Conservation (phyloP, 1,140 invertebrate species). For the Cotesia typhae region DNA sequence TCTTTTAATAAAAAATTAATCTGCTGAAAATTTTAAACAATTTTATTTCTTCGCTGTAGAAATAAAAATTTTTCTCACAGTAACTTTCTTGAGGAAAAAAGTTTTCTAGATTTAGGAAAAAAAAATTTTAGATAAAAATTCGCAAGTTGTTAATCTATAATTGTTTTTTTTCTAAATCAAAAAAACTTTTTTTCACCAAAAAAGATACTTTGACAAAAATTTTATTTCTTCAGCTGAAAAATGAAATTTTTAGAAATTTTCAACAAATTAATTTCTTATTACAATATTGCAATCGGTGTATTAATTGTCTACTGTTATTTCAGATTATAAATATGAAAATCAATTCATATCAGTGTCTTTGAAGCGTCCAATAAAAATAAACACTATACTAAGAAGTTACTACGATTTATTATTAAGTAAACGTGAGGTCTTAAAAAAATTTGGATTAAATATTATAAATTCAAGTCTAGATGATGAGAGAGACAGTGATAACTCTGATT, state of each 20-base stretch:
- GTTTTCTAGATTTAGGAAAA: too few species aligned
- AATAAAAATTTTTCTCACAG: too few species aligned
- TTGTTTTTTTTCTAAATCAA: not conserved
- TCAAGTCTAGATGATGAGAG: not conserved
- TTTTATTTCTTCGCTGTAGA: too few species aligned
- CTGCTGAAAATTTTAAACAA: too few species aligned
- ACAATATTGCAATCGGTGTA: not conserved
- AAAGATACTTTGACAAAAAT: too few species aligned
- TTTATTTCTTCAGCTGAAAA: too few species aligned
- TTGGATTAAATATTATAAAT: constrained; percentile 50
- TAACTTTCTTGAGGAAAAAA: too few species aligned
- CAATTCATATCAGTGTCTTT: constrained; percentile 50
- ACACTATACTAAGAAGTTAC: constrained; percentile 42
- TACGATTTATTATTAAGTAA: constrained; percentile 45
- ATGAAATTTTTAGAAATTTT: too few species aligned
- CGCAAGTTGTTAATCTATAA: not conserved
- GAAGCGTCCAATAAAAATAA: constrained; percentile 47
- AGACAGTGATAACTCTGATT: constrained; percentile 26
- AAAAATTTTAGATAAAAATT: too few species aligned
- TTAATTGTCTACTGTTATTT: constrained; percentile 23
- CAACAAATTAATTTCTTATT: too few species aligned
- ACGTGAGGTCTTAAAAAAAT: constrained; percentile 45
- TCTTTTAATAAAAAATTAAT: too few species aligned
- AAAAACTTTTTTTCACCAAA: not conserved
- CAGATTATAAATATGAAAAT: constrained; percentile 53